Evolutionary conservation across 2,888 invertebrate genomes (phyloP).

Genomic region (Ptychoptera albimana): DNA sequence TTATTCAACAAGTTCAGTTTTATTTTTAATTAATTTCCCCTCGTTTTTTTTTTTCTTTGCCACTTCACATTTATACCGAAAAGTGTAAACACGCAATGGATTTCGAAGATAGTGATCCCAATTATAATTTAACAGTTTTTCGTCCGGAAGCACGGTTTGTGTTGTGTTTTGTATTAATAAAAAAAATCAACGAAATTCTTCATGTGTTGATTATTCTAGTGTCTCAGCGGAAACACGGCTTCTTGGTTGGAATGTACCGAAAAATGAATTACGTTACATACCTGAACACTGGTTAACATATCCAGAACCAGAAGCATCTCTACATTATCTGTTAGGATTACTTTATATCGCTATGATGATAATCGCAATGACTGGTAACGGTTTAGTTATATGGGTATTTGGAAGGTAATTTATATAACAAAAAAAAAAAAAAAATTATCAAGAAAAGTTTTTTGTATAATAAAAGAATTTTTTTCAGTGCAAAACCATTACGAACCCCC

Average conservation of each 20-base stretch:
- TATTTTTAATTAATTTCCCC: too few species aligned
- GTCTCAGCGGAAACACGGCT: slow-evolving; percentile 29
- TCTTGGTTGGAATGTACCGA: slow-evolving; percentile 62
- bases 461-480: slow-evolving; percentile 12
- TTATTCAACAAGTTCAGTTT: too few species aligned
- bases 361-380: slow-evolving; percentile 61
- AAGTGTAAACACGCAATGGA: too few species aligned
- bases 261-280: slow-evolving; percentile 57
- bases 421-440: too few species aligned
- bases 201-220: slow-evolving; percentile 7
- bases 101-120: slow-evolving; percentile 2
- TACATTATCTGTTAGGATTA: slow-evolving; percentile 64
- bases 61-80: too few species aligned
- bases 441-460: too few species aligned
- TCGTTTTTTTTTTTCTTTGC: too few species aligned
- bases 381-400: slow-evolving; percentile 73
- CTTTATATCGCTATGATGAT: slow-evolving; percentile 61
- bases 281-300: slow-evolving; percentile 69
- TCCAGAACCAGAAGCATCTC: slow-evolving; percentile 63
- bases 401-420: slow-evolving; percentile 19
- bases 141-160: slow-evolving; percentile 11
- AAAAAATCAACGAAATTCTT: background rate
- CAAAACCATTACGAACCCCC: slow-evolving; percentile 34
- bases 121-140: slow-evolving; percentile 9
- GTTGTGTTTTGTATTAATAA: background rate